Evolutionary conservation across 2,113 vertebrate genomes (phyloP).

Genomic region (Grallaria varia): DNA sequence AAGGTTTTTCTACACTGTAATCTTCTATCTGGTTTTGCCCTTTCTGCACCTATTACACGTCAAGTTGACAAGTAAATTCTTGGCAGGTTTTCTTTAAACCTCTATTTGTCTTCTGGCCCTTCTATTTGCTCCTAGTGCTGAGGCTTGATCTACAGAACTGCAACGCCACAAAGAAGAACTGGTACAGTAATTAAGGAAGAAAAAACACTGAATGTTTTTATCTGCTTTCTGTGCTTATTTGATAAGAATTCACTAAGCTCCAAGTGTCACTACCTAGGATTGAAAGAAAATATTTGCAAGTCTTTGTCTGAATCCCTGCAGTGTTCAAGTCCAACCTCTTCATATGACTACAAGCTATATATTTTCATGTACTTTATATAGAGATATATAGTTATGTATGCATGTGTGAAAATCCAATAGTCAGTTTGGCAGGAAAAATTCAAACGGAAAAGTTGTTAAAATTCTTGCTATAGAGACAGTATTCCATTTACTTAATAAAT

Average conservation of each 20-base stretch:
- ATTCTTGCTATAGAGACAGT: not conserved
- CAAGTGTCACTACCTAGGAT: not conserved
- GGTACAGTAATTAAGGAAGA: not conserved
- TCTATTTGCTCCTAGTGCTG: not conserved
- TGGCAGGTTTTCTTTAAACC: not conserved
- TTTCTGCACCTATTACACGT: not conserved
- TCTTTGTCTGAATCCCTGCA: not conserved
- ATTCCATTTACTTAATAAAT: not conserved
- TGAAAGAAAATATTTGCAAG: not conserved
- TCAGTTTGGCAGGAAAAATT: not conserved
- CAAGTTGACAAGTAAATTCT: not conserved
- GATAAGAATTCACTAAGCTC: not conserved
- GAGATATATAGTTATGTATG: too few species aligned
- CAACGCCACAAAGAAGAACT: not conserved
- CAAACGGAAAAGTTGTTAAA: not conserved
- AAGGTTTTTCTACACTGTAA: not conserved
- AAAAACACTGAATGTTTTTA: not conserved
- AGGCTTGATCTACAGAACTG: not conserved
- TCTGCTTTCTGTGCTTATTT: not conserved
- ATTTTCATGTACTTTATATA: not conserved
- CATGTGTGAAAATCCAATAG: not conserved
- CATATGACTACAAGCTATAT: not conserved
- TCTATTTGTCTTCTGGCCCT: not conserved
- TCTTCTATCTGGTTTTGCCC: not conserved
- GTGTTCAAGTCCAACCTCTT: not conserved